Evolutionary conservation across 1,140 invertebrate species (phyloP).

Genomic region (Arctopsyche grandis): DNA sequence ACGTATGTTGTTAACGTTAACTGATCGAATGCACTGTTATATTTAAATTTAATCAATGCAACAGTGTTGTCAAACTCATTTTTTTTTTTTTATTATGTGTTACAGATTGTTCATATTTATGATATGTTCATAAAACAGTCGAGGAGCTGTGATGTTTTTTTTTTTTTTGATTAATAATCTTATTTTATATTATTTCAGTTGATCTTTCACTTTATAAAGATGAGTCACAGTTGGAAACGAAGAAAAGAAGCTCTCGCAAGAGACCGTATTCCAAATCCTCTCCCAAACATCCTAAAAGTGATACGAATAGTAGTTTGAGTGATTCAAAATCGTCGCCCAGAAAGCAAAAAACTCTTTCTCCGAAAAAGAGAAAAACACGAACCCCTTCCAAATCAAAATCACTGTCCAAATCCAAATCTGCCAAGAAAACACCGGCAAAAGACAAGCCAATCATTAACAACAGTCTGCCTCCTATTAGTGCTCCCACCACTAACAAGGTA

Average conservation of each 20-base stretch:
- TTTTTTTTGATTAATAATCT: too few relatives aligned
- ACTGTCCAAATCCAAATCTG: constrained; percentile 52
- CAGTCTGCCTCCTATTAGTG: constrained; percentile 54
- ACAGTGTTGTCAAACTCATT: not conserved
- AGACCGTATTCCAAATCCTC: constrained; percentile 60
- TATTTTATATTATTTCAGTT: constrained; percentile 67
- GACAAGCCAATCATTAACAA: constrained; percentile 40
- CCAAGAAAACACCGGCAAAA: constrained; percentile 7
- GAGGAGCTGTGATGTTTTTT: too few relatives aligned
- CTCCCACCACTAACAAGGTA: constrained; percentile 64
- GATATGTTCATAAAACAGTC: too few relatives aligned
- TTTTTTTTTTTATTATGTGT: too few relatives aligned
- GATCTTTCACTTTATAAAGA: constrained; percentile 83
- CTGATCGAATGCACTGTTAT: not conserved
- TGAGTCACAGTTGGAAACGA: constrained; percentile 80
- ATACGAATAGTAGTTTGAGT: constrained; percentile 24
- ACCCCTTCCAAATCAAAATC: constrained; percentile 60
- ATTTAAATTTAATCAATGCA: constrained; percentile 7
- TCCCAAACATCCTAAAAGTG: constrained; percentile 56
- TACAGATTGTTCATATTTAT: too few relatives aligned
- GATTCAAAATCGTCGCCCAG: constrained; percentile 60
- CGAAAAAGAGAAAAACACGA: constrained; percentile 54
- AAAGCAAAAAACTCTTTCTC: constrained; percentile 34
- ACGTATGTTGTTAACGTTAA: constrained; percentile 77
- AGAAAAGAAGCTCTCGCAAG: constrained; percentile 64